phyloP scores from a whole-genome alignment of 1,140 invertebrate genomes.

The Drosophila parvula region DNA sequence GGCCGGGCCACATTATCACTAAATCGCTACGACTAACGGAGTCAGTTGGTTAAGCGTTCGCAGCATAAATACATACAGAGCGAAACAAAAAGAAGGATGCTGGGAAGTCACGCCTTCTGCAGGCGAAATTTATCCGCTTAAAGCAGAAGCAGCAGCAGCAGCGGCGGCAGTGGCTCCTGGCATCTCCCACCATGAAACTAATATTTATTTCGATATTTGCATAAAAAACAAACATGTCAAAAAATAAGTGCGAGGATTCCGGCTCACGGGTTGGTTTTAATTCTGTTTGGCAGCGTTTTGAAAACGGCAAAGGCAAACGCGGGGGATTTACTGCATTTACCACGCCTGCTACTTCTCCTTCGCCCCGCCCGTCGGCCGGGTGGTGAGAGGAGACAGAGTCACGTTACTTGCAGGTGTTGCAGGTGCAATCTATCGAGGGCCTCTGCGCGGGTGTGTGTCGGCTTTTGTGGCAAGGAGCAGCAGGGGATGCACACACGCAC shows the following conservation, averaged over 20 bases:
- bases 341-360: conserved; percentile 26
- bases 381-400: conserved; percentile 66
- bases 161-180: neutral
- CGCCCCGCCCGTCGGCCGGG: conserved; percentile 1
- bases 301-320: conserved; percentile 64
- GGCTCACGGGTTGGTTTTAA: conserved; percentile 21
- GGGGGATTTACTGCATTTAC: conserved; percentile 69
- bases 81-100: conserved; percentile 18
- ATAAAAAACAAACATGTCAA: conserved; percentile 78
- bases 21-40: conserved; percentile 76
- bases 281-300: conserved; percentile 28
- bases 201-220: conserved; percentile 81
- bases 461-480: conserved; percentile 70
- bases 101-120: conserved; percentile 32
- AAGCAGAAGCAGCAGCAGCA: neutral
- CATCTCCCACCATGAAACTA: conserved; percentile 43
- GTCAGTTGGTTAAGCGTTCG: conserved; percentile 80
- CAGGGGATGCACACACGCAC: conserved; percentile 43
- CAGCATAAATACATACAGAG: conserved; percentile 63
- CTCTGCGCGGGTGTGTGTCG: conserved; percentile 35
- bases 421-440: conserved; percentile 75
- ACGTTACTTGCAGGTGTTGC: conserved; percentile 82
- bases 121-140: conserved; percentile 56
- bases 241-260: conserved; percentile 45
- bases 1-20: conserved; percentile 71